These are phyloP conservation scores for Arrhopalites spinosus DNA, from an alignment of 2,888 invertebrate genomes.

Conservation along the genomic window DNA sequence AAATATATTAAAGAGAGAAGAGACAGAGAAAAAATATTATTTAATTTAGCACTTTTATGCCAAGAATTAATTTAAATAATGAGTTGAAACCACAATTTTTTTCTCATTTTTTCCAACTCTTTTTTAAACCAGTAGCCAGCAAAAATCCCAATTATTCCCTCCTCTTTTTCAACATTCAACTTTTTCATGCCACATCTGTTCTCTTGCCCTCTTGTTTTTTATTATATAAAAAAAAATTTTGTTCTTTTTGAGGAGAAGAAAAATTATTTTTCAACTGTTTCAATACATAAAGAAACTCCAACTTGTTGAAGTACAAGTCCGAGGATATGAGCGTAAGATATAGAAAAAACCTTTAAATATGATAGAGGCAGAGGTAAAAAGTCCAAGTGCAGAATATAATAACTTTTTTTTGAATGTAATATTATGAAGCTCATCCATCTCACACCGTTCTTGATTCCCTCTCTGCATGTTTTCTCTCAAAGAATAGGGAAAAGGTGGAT, in stretches of 20 bases:
- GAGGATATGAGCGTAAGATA: too few relatives aligned
- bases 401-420: conserved; percentile 15
- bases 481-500: conserved; percentile 51
- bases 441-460: conserved; percentile 23
- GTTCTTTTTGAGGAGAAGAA: too few relatives aligned
- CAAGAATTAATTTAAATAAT: conserved; percentile 12
- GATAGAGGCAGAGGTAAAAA: background rate
- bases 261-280: too few relatives aligned
- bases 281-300: too few relatives aligned
- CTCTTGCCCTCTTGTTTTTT: too few relatives aligned
- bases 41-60: conserved; percentile 26
- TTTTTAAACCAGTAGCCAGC: conserved; percentile 7
- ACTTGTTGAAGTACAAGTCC: too few relatives aligned
- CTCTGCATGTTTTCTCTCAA: conserved; percentile 38
- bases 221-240: too few relatives aligned
- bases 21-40: too few relatives aligned
- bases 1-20: too few relatives aligned
- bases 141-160: background rate
- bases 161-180: background rate
- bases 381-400: conserved; percentile 25
- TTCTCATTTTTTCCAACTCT: too few relatives aligned
- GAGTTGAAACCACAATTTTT: background rate
- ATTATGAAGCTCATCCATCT: conserved; percentile 31
- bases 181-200: too few relatives aligned
- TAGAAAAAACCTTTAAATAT: background rate